Conservation (phyloP, 1,140 invertebrate species). For the Conus betulinus region DNA sequence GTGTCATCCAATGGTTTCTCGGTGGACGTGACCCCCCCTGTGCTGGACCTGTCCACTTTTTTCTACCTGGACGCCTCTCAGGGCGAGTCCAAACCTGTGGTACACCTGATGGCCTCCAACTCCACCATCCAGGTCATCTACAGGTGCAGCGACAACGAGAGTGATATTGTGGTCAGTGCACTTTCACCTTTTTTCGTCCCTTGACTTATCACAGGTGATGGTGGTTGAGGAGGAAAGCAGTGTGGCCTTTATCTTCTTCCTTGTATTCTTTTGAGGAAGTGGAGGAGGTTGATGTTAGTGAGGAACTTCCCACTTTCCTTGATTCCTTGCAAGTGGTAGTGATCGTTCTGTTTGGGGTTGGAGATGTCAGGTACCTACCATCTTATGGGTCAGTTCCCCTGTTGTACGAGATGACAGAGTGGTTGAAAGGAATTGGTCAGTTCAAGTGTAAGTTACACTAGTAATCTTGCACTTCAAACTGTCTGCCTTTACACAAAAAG, state of each 20-base stretch:
- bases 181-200: not conserved
- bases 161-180: slow-evolving; percentile 46
- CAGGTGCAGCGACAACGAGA: slow-evolving; percentile 57
- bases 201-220: not conserved
- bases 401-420: too few relatives aligned
- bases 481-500: too few relatives aligned
- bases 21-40: slow-evolving; percentile 52
- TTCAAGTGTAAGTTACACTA: too few relatives aligned
- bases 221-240: not conserved
- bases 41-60: slow-evolving; percentile 45
- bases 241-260: not conserved
- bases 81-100: slow-evolving; percentile 51
- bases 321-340: too few relatives aligned
- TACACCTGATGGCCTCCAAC: slow-evolving; percentile 49
- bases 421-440: too few relatives aligned
- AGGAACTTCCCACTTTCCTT: too few relatives aligned
- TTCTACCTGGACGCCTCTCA: slow-evolving; percentile 55
- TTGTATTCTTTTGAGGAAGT: too few relatives aligned
- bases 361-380: too few relatives aligned
- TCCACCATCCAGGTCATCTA: slow-evolving; percentile 55
- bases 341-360: too few relatives aligned
- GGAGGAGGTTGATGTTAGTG: too few relatives aligned
- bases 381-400: too few relatives aligned
- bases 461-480: too few relatives aligned
- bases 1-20: slow-evolving; percentile 53